phyloP scores from a whole-genome alignment of 2,888 invertebrate genomes.

The Acleris laterana region DNA sequence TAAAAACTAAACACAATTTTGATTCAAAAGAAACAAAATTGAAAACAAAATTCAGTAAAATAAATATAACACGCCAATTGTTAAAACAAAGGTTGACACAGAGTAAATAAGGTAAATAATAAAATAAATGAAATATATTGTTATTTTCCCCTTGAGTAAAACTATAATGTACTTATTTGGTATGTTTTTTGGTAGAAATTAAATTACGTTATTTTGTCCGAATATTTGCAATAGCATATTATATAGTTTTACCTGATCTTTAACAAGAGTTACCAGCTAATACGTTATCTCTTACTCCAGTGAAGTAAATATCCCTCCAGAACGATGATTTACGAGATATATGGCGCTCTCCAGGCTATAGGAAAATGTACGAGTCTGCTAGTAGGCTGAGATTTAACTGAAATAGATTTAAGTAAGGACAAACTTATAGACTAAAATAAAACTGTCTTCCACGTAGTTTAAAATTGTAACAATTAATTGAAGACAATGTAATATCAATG shows the following conservation, averaged over 20 bases:
- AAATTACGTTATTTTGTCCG: neutral
- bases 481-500: no score
- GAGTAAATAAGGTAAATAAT: neutral
- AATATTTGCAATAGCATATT: neutral
- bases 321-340: neutral
- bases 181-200: neutral
- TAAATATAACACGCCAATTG: slow-evolving; percentile 12
- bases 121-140: neutral
- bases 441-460: neutral
- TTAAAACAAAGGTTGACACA: slow-evolving; percentile 4
- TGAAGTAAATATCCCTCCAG: neutral
- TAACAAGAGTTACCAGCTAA: neutral
- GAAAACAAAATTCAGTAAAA: slow-evolving; percentile 20
- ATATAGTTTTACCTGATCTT: neutral
- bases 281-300: neutral
- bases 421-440: slow-evolving; percentile 25
- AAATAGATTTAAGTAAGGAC: slow-evolving; percentile 21
- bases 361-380: neutral
- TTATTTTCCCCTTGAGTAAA: neutral
- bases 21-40: slow-evolving; percentile 25
- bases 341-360: neutral
- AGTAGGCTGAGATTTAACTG: neutral
- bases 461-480: no score
- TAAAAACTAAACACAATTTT: slow-evolving; percentile 35
- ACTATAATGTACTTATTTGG: neutral